phyloP scores from a whole-genome alignment of 2,113 vertebrate species.

The Lutjanus erythropterus region DNA sequence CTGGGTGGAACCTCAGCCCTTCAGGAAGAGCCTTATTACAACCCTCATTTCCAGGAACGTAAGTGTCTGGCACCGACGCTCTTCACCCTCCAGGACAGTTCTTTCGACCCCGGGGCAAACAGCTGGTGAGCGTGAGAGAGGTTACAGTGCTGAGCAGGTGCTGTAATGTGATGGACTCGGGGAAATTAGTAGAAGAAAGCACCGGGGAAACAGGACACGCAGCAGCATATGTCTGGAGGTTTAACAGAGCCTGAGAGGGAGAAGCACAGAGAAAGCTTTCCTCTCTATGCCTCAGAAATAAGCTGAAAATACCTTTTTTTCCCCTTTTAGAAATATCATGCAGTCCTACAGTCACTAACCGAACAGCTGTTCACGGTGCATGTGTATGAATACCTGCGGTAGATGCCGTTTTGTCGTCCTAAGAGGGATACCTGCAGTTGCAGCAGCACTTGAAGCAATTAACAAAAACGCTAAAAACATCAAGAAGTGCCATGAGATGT shows the following conservation, averaged over 20 bases:
- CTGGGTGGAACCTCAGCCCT: too few species aligned
- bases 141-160: constrained; percentile 44
- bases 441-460: constrained; percentile 1
- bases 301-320: constrained; percentile 6
- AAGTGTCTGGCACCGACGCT: constrained; percentile 1
- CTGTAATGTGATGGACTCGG: constrained; percentile 27
- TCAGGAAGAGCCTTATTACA: too few species aligned
- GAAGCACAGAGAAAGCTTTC: neutral
- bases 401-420: neutral
- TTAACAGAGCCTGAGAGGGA: constrained; percentile 9
- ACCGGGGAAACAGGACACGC: constrained; percentile 25
- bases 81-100: constrained; percentile 40
- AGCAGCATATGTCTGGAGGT: constrained; percentile 44
- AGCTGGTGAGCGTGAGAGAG: constrained; percentile 63
- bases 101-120: constrained; percentile 49
- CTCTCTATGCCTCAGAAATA: neutral
- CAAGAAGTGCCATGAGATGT: neutral
- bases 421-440: neutral
- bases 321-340: neutral
- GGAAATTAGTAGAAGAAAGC: constrained; percentile 44
- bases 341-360: constrained; percentile 10
- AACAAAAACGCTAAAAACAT: constrained; percentile 1
- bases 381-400: constrained; percentile 7
- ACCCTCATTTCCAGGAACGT: too few species aligned
- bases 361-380: neutral